These are phyloP conservation scores for Daphoenositta chrysoptera DNA, from an alignment of 2,113 vertebrate genomes.

Conservation along the genomic window DNA sequence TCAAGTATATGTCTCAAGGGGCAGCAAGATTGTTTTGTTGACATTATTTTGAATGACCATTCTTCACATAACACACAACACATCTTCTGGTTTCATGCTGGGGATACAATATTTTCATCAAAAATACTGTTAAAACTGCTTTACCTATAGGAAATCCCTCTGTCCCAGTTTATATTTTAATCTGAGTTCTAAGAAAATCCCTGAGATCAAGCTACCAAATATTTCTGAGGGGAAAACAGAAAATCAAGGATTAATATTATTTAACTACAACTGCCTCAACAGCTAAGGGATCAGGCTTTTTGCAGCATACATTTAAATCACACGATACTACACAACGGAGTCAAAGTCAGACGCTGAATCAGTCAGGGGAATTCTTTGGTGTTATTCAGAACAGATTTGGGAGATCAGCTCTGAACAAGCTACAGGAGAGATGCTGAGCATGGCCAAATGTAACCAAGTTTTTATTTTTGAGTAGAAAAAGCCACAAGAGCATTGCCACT, in stretches of 20 bases:
- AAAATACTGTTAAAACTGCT: neutral
- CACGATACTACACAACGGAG: neutral
- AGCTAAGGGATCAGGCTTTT: neutral
- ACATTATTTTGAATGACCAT: neutral
- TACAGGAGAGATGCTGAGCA: neutral
- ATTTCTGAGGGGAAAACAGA: neutral
- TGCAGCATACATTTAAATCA: neutral
- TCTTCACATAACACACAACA: neutral
- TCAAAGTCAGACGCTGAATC: neutral
- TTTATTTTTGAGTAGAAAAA: neutral
- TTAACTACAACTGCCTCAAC: neutral
- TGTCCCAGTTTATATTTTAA: neutral
- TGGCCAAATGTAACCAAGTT: neutral
- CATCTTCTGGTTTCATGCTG: neutral
- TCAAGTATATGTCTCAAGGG: conserved; percentile 10
- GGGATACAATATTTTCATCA: neutral
- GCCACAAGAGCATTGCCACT: neutral
- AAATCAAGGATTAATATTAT: neutral
- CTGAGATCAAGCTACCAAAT: neutral
- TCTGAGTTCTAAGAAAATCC: conserved; percentile 27
- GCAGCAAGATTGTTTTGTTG: neutral
- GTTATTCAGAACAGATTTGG: neutral
- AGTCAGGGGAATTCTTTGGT: neutral
- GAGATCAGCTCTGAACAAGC: neutral
- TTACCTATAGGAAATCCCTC: neutral